Conservation (phyloP, 2,797 vertebrate genomes). For the Semaprochilodus insignis region DNA sequence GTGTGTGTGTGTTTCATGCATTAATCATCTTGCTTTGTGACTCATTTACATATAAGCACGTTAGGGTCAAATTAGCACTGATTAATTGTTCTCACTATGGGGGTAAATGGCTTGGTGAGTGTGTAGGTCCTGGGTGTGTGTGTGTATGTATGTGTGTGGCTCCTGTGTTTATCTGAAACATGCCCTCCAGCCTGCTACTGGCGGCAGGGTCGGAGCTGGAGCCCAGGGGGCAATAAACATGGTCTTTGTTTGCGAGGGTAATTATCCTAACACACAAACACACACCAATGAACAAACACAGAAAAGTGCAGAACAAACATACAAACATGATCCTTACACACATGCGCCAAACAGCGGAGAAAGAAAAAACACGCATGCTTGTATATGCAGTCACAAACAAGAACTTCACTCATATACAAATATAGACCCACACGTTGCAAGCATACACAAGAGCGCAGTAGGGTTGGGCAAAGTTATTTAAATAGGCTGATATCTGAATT, state of each 20-base stretch:
- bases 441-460: neutral
- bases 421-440: neutral
- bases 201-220: constrained; percentile 46
- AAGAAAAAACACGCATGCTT: neutral
- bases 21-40: constrained; percentile 79
- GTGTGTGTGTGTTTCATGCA: constrained; percentile 59
- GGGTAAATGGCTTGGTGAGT: constrained; percentile 72
- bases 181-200: constrained; percentile 32
- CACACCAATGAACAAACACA: constrained; percentile 53
- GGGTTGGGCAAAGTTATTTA: too few relatives aligned
- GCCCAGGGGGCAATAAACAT: constrained; percentile 49
- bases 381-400: neutral
- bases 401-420: neutral
- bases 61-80: constrained; percentile 76
- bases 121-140: constrained; percentile 22
- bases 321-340: constrained; percentile 38
- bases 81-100: constrained; percentile 77
- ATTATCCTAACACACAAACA: constrained; percentile 54
- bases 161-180: constrained; percentile 46
- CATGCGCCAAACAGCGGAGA: constrained; percentile 35
- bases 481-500: too few relatives aligned
- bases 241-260: constrained; percentile 46
- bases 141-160: constrained; percentile 29
- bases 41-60: constrained; percentile 80
- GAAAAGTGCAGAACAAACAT: constrained; percentile 39